These are phyloP conservation scores for Phaonia tiefii DNA, from an alignment of 2,888 invertebrate species.

Conservation along the genomic window DNA sequence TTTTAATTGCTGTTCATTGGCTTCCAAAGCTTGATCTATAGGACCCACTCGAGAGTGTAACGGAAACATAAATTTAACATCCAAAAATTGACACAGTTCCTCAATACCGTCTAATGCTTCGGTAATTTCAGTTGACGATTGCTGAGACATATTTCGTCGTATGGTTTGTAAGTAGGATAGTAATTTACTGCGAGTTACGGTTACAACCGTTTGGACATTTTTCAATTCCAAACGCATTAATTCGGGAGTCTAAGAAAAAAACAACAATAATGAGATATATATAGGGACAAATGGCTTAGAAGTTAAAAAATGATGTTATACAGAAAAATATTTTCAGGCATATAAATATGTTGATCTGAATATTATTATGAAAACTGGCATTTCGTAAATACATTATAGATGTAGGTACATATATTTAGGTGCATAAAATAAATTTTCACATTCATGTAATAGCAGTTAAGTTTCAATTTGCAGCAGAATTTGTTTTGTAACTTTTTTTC, in stretches of 20 bases:
- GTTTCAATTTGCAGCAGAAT: too few species aligned
- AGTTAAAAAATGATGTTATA: not conserved
- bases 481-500: too few species aligned
- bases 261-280: not conserved
- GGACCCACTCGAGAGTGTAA: constrained; percentile 72
- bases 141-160: constrained; percentile 72
- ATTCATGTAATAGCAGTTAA: too few species aligned
- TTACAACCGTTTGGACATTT: constrained; percentile 81
- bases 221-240: constrained; percentile 79
- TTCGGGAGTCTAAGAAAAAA: constrained; percentile 78
- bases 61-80: constrained; percentile 77
- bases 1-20: constrained; percentile 75
- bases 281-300: not conserved
- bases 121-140: constrained; percentile 75
- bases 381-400: too few species aligned
- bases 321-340: not conserved
- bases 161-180: constrained; percentile 79
- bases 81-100: constrained; percentile 79
- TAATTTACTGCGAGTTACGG: constrained; percentile 80
- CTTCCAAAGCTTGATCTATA: constrained; percentile 80
- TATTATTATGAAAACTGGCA: too few species aligned
- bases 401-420: too few species aligned
- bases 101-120: constrained; percentile 81
- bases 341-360: not conserved
- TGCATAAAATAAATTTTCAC: too few species aligned